A percentile compares a stretch with the other conserved stretches of the same genome.
Conservation (phyloP, 2,113 vertebrate species). For the Balaeniceps rex region DNA sequence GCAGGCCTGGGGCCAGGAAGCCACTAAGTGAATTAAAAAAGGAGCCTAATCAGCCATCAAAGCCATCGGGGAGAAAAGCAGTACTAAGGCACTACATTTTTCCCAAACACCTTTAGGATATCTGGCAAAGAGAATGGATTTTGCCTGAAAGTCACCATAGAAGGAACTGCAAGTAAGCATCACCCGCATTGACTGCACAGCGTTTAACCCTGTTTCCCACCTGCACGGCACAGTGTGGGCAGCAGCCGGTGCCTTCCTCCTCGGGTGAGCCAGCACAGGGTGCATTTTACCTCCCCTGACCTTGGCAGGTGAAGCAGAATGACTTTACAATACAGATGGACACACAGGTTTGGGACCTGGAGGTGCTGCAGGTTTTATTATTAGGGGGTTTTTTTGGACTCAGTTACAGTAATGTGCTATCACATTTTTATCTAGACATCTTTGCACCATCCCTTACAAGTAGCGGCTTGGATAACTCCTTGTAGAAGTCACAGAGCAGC, state of each 20-base stretch:
- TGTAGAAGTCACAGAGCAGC: neutral
- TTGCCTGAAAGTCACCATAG: neutral
- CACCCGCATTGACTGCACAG: neutral
- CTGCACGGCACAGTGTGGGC: rapidly evolving
- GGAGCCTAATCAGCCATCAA: neutral
- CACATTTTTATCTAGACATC: neutral
- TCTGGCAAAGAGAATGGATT: neutral
- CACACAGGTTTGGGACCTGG: neutral
- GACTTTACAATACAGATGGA: neutral
- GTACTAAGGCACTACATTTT: neutral
- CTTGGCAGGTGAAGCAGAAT: neutral
- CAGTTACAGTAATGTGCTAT: neutral
- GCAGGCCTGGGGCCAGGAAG: neutral
- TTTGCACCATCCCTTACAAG: neutral
- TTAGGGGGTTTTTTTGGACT: neutral
- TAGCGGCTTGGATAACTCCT: neutral
- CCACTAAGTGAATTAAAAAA: neutral
- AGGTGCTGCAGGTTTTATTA: neutral
- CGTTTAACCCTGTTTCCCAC: neutral
- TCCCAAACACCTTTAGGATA: neutral
- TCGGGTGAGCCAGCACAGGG: rapidly evolving
- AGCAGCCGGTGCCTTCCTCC: neutral
- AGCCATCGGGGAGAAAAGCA: neutral
- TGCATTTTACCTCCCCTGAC: neutral
- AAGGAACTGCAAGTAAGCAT: neutral